phyloP scores from a whole-genome alignment of 1,140 invertebrate genomes.

The Diorhabda carinulata region DNA sequence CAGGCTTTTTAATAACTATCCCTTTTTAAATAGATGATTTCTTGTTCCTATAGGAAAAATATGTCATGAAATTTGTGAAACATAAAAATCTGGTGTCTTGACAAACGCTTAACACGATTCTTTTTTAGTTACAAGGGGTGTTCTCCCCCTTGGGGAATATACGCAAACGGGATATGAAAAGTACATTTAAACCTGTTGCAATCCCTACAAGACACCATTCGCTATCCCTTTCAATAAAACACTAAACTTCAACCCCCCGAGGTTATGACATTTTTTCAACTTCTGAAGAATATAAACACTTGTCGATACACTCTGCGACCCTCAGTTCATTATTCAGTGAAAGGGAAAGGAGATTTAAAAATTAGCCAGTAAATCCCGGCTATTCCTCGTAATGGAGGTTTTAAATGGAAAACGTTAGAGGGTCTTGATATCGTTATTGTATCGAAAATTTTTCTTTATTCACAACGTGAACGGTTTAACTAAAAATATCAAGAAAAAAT shows the following conservation, averaged over 20 bases:
- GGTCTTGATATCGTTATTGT: no score
- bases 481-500: no score
- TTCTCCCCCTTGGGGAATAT: conserved; percentile 25
- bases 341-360: conserved; percentile 28
- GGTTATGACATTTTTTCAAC: conserved; percentile 34
- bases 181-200: conserved; percentile 43
- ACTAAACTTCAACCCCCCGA: conserved; percentile 27
- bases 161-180: conserved; percentile 38
- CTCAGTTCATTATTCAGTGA: conserved; percentile 17
- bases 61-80: conserved; percentile 4
- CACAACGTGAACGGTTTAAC: no score
- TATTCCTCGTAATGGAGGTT: background rate
- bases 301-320: conserved; percentile 23
- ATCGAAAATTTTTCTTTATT: no score
- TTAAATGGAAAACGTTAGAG: no score
- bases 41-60: no score
- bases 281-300: conserved; percentile 30
- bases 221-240: conserved; percentile 34
- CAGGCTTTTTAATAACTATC: no score
- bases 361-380: conserved; percentile 21
- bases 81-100: conserved; percentile 19
- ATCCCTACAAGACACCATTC: conserved; percentile 24
- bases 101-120: conserved; percentile 7
- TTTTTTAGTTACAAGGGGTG: conserved; percentile 20
- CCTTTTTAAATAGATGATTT: no score